These are phyloP conservation scores for Dolichoris vasculosae DNA, from an alignment of 1,140 invertebrate species.

Conservation along the genomic window DNA sequence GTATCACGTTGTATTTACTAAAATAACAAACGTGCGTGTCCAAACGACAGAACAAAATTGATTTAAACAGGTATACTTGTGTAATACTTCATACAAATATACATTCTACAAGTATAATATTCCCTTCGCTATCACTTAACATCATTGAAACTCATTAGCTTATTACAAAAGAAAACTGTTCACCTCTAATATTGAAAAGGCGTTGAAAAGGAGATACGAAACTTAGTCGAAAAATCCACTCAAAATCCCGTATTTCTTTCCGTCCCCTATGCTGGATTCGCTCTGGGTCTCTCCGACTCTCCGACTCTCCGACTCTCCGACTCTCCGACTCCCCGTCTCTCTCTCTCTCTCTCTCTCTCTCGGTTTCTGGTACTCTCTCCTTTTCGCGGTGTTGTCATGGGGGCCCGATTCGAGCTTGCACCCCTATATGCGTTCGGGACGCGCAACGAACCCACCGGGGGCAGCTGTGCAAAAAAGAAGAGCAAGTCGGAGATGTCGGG, in stretches of 20 bases:
- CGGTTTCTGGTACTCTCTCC: too few species aligned
- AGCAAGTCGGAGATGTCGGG: slow-evolving; percentile 37
- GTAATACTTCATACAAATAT: not conserved
- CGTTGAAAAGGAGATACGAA: not conserved
- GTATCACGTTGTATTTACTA: not conserved
- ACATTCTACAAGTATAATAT: not conserved
- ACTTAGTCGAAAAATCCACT: slow-evolving; percentile 29
- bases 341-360: too few species aligned
- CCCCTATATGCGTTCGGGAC: slow-evolving; percentile 50
- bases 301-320: too few species aligned
- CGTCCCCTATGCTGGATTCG: not conserved
- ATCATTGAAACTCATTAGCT: not conserved
- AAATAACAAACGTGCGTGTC: not conserved
- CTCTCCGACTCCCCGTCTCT: too few species aligned
- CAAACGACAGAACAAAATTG: not conserved
- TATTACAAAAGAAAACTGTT: not conserved
- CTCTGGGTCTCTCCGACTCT: not conserved
- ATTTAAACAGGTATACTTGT: not conserved
- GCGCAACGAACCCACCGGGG: slow-evolving; percentile 37
- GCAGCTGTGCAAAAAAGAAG: slow-evolving; percentile 67
- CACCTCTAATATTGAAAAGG: not conserved
- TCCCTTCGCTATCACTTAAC: not conserved
- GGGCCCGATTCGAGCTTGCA: slow-evolving; percentile 52
- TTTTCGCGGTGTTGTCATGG: slow-evolving; percentile 44
- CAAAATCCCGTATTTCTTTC: slow-evolving; percentile 49